A percentile compares a stretch with the other conserved stretches of the same genome.
These are phyloP conservation scores for Meriones unguiculatus DNA, from an alignment of 2,113 vertebrate species.

Conservation along the genomic window DNA sequence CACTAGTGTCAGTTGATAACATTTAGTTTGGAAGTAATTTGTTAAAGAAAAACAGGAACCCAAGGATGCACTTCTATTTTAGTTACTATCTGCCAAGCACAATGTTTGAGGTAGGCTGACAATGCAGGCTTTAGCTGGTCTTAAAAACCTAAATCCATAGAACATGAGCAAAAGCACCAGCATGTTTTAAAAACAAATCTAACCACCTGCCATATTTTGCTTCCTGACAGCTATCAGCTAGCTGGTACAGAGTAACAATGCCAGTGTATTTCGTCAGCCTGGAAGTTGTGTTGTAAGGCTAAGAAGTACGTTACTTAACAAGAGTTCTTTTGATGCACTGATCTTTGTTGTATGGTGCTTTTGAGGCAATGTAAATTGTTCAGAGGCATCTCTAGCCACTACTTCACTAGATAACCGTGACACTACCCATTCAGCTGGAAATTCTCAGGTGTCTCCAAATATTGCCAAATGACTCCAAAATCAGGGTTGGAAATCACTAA, in stretches of 20 bases:
- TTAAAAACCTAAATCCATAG: neutral
- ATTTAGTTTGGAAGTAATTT: slow-evolving; percentile 61
- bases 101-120: neutral
- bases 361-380: neutral
- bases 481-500: neutral
- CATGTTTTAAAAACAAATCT: neutral
- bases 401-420: rapidly evolving
- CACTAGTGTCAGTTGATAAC: neutral
- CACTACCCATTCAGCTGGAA: neutral
- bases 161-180: neutral
- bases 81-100: neutral
- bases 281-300: neutral
- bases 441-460: neutral
- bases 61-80: neutral
- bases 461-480: neutral
- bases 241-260: neutral
- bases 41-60: slow-evolving; percentile 1
- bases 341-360: neutral
- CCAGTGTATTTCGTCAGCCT: neutral
- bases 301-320: neutral
- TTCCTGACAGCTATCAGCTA: neutral
- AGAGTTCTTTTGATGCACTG: neutral
- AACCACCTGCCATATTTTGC: neutral
- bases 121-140: neutral
- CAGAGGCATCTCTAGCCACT: neutral